Base-by-base conservation (phyloP, 1,140 invertebrate genomes). In the Bombus waltoni region DNA sequence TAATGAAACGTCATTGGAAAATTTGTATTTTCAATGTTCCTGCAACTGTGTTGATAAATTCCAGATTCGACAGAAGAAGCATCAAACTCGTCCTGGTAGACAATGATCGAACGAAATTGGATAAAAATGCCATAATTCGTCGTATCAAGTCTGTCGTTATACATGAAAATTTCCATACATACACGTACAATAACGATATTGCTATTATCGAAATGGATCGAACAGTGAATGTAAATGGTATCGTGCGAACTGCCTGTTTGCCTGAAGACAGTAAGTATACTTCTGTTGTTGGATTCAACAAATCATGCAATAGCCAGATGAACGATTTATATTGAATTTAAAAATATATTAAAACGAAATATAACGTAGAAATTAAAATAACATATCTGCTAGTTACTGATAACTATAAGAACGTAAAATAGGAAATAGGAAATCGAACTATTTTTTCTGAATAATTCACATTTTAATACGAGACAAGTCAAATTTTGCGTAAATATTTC, bases 161-260 rank as follows among this genome's bases (percentile, higher is more conserved):
- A 9, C 98, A 98, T 90, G 96, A 97, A 28, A 94, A 97, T 68
- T 98, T 97, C 93, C 96, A 97, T 93, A 92, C 95, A 2, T 95
- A 95, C 35, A 97, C 96, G 3, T 97, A 97, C 88, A 97, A 98
- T 92, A 97, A 98, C 91, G 98, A 98, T 90, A 98, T 98, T 80
- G 98, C 97, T 0, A 94, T 98, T 2, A 94, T 98, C 35, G 96
- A 97, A 76, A 95, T 98, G 65, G 96, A 97, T 83, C 91, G 95
- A n/a, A 96, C 97, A 0, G 95, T 98, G 2, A 94, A 96, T 11
- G 95, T 97, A 62, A 96, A 96, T 70, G 94, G 94, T 25, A 91
- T 96, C 9, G 94, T 97, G 32, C 95, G 96, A 90, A 97, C 97
- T 5, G 96, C 97, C 22, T 98, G 98, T 90, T 93, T 98, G 71